phyloP scores from a whole-genome alignment of 2,113 vertebrate species.

The Macheiramphus alcinus region DNA sequence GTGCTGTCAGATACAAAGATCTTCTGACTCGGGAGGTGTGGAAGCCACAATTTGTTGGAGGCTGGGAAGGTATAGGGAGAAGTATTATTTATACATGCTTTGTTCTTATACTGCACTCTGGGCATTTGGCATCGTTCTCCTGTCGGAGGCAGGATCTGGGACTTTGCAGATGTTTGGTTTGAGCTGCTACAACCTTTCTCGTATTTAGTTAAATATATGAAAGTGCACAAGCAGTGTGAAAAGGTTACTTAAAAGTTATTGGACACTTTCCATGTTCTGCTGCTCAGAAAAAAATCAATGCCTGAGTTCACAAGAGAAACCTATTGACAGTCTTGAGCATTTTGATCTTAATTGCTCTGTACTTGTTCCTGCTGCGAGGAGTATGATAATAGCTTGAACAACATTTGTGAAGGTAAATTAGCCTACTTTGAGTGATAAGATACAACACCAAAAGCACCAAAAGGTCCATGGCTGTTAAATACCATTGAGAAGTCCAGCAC shows the following conservation, averaged over 20 bases:
- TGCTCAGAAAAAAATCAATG: constrained; percentile 28
- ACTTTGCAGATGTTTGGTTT: not conserved
- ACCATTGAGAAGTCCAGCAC: not conserved
- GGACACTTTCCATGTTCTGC: not conserved
- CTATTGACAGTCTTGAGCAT: constrained; percentile 20
- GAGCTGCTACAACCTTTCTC: not conserved
- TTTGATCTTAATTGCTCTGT: constrained; percentile 54
- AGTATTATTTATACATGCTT: not conserved
- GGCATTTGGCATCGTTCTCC: not conserved
- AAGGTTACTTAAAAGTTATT: constrained; percentile 33
- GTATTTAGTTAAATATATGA: not conserved
- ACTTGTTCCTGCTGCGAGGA: constrained; percentile 6
- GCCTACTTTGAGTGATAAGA: not conserved
- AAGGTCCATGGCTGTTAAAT: not conserved
- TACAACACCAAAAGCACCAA: not conserved
- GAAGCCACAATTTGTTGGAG: not conserved
- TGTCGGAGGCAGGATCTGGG: not conserved
- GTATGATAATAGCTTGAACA: constrained; percentile 1
- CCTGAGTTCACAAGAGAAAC: not conserved
- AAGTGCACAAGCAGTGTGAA: not conserved
- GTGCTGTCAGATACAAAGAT: not conserved
- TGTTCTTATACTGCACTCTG: not conserved
- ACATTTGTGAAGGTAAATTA: constrained; percentile 21
- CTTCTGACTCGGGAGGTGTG: not conserved
- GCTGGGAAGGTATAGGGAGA: not conserved